Conservation (phyloP, 2,888 invertebrate species). For the Clitarchus hookeri region DNA sequence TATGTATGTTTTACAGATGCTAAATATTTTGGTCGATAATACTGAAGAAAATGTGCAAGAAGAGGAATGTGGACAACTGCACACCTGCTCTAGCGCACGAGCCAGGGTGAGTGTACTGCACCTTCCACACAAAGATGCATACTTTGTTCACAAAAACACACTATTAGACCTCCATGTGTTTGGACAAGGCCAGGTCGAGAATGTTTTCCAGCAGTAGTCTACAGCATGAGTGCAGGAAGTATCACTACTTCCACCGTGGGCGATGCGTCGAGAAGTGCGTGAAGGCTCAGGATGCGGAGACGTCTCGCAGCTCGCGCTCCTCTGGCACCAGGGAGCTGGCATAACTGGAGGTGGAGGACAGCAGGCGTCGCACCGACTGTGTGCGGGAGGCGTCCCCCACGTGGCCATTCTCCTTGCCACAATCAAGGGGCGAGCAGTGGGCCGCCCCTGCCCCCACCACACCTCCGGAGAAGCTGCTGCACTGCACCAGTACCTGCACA, state of each 20-base stretch:
- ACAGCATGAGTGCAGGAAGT: too few relatives aligned
- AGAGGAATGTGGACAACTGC: neutral
- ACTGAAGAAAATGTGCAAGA: neutral
- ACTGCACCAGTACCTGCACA: neutral
- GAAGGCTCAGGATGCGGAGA: slow-evolving; percentile 23
- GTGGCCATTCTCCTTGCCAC: slow-evolving; percentile 38
- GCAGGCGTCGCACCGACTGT: slow-evolving; percentile 42
- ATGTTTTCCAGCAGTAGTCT: too few relatives aligned
- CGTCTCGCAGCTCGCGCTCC: slow-evolving; percentile 41
- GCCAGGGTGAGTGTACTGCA: neutral
- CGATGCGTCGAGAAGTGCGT: neutral
- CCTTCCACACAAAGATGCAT: neutral
- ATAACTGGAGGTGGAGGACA: slow-evolving; percentile 45
- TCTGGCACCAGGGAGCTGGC: slow-evolving; percentile 39
- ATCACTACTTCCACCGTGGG: neutral
- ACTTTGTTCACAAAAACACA: too few relatives aligned
- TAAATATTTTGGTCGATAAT: neutral
- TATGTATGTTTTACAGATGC: too few relatives aligned
- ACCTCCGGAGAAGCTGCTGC: neutral
- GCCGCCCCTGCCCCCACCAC: neutral
- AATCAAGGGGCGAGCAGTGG: neutral
- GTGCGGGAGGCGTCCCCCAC: slow-evolving; percentile 36
- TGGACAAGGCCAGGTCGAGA: too few relatives aligned
- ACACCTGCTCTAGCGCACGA: neutral
- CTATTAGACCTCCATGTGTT: too few relatives aligned